Conservation (phyloP, 1,140 invertebrate genomes). For the Pseudomyrmex dendroicus region DNA sequence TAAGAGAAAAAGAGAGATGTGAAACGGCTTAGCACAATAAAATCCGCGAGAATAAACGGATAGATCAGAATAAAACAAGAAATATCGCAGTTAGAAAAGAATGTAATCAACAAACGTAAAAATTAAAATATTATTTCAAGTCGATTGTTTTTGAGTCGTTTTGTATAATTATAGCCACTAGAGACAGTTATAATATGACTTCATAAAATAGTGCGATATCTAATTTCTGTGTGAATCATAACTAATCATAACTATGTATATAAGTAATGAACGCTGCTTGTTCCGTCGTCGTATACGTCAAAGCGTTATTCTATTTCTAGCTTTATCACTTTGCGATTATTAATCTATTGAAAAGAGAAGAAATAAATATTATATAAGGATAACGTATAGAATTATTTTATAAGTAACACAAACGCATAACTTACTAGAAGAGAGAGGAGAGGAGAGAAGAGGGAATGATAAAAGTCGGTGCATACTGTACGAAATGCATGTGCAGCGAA, state of each 20-base stretch:
- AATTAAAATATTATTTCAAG: neutral
- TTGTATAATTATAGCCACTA: slow-evolving; percentile 20
- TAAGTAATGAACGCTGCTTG: slow-evolving; percentile 29
- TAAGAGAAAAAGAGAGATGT: slow-evolving; percentile 14
- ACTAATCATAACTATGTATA: neutral
- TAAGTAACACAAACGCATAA: too few relatives aligned
- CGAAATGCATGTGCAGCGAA: slow-evolving; percentile 30
- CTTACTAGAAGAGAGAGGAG: neutral
- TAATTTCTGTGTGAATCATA: slow-evolving; percentile 34
- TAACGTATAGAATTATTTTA: neutral
- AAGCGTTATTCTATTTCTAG: slow-evolving; percentile 18
- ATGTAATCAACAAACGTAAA: neutral
- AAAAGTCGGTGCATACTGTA: neutral
- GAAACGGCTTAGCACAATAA: slow-evolving; percentile 33
- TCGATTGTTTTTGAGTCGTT: neutral
- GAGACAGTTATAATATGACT: slow-evolving; percentile 26
- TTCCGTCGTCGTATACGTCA: slow-evolving; percentile 9
- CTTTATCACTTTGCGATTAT: slow-evolving; percentile 12
- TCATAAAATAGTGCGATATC: slow-evolving; percentile 23
- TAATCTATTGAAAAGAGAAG: slow-evolving; percentile 5
- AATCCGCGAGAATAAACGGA: neutral
- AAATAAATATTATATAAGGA: too few relatives aligned
- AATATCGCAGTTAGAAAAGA: slow-evolving; percentile 1
- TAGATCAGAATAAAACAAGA: neutral
- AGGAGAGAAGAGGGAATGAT: slow-evolving; percentile 3